Base-by-base conservation (phyloP, 2,113 vertebrate species). In the Centrocercus urophasianus region DNA sequence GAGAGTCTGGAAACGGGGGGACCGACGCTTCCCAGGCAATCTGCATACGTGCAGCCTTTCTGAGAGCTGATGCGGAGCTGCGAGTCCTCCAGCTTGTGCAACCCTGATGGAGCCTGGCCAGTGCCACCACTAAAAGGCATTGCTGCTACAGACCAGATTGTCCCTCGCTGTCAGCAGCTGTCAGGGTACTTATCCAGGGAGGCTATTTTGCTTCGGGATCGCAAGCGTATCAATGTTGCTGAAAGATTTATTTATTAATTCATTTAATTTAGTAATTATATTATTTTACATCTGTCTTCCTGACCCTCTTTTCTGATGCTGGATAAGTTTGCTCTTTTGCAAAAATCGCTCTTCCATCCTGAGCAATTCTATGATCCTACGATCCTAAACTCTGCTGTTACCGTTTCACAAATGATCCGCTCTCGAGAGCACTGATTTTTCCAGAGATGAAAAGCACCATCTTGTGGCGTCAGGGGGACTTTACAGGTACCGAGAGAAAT, bases 131-230 rank as follows among this genome's bases (percentile, higher is more conserved):
- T 66, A 22, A 79, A 93, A 87, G 87, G 78, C 70, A 30, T 67
- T 89, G 87, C 82, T 93, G 74, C 54, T 69, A 48, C 82, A 69
- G n/a, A 52, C 34, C 94, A 89, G 89, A 95, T 80, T 93, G 92
- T 85, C 85, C 93, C 82, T 85, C 28, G 5, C 83, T 75, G 47
- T 6, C 93, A 82, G 84, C 94, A 89, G 77, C 94, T 91, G 84
- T 13, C 81, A 75, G 87, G 70, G 42, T 17, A 36, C 61, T 50
- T 54, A 28, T 54, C 65, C 32, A 24, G 81, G 70, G 86, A 94
- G 13, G 0, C 4, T 6, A 4, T 57, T 82, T 94, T 52, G 38
- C 79, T 86, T 27, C 3, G 1, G 86, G 45, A 86, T 80, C 83
- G 19, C 50, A 10, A 20, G n/a, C 2, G 28, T 27, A 70, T 22